These are phyloP conservation scores for Orientallactaga sibirica DNA, from an alignment of 2,797 vertebrate genomes.

Conservation along the genomic window DNA sequence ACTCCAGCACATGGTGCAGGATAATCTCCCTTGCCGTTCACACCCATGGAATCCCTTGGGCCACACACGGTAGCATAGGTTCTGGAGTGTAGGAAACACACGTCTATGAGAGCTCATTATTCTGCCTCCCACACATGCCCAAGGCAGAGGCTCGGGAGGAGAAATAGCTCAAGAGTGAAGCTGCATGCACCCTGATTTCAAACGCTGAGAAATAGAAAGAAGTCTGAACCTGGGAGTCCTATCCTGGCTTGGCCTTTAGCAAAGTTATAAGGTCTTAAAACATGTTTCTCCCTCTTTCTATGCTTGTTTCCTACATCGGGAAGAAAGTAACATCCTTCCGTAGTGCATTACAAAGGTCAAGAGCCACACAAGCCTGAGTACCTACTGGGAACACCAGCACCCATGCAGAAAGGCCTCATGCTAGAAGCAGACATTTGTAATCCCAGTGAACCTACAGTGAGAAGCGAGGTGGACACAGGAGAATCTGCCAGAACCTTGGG, in stretches of 20 bases:
- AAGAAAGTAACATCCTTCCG: not conserved
- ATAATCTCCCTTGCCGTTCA: not conserved
- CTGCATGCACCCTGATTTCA: not conserved
- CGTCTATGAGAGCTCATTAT: not conserved
- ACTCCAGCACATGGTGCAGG: not conserved
- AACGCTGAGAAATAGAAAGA: not conserved
- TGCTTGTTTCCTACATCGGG: not conserved
- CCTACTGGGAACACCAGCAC: too few species aligned
- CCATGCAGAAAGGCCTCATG: too few species aligned
- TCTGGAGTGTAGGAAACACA: not conserved
- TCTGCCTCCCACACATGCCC: not conserved
- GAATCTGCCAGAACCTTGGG: too few species aligned
- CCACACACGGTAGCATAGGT: not conserved
- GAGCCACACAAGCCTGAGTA: not conserved
- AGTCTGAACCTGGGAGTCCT: not conserved
- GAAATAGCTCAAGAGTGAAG: slow-evolving; percentile 5
- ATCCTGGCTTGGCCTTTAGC: not conserved
- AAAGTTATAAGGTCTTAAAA: not conserved
- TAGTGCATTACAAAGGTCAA: not conserved
- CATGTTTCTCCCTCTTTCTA: not conserved
- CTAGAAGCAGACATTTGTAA: too few species aligned
- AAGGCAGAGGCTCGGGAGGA: not conserved
- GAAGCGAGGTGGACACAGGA: too few species aligned
- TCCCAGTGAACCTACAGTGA: too few species aligned
- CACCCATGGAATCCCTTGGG: not conserved